A percentile compares a stretch with the other conserved stretches of the same genome.
phyloP scores from a whole-genome alignment of 1,140 invertebrate species.

The Batillaria attramentaria region DNA sequence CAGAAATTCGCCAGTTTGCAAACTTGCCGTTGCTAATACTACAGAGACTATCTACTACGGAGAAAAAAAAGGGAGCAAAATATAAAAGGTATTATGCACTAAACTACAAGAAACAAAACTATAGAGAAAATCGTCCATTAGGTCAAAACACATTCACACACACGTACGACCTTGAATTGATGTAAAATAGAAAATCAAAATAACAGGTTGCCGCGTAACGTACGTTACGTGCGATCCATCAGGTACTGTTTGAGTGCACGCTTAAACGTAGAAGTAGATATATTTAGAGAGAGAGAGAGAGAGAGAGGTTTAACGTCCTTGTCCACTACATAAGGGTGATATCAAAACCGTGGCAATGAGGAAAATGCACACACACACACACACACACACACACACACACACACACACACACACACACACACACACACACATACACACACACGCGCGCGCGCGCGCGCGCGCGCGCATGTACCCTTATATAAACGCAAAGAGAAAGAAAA shows the following conservation, averaged over 20 bases:
- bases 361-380: slow-evolving; percentile 10
- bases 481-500: too few relatives aligned
- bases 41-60: neutral
- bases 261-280: neutral
- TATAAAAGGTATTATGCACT: neutral
- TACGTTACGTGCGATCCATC: too few relatives aligned
- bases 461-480: neutral
- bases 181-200: neutral
- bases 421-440: slow-evolving; percentile 16
- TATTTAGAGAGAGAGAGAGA: neutral
- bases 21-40: neutral
- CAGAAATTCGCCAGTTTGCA: neutral
- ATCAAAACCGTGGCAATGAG: too few relatives aligned
- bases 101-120: neutral
- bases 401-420: slow-evolving; percentile 13
- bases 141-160: too few relatives aligned
- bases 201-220: neutral
- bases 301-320: neutral
- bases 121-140: too few relatives aligned
- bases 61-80: neutral
- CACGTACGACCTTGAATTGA: too few relatives aligned
- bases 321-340: too few relatives aligned
- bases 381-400: slow-evolving; percentile 10
- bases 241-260: too few relatives aligned
- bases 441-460: neutral